Evolutionary conservation across 2,888 invertebrate genomes (phyloP).

Genomic region (Ophraella communa): DNA sequence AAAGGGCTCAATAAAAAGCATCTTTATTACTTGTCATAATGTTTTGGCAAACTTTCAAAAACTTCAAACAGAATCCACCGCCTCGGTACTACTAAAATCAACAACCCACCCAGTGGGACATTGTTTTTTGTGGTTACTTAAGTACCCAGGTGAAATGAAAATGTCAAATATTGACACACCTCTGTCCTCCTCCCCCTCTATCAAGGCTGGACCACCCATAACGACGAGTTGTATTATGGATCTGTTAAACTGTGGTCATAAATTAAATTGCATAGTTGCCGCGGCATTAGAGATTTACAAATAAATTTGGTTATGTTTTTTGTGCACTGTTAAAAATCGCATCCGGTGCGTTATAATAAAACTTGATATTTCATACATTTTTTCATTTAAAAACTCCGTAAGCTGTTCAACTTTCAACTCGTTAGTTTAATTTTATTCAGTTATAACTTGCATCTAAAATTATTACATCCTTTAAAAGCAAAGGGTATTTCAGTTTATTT

Average conservation of each 20-base stretch:
- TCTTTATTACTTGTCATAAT: conserved; percentile 12
- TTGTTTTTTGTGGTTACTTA: conserved; percentile 51
- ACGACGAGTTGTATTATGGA: conserved; percentile 36
- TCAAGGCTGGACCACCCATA: conserved; percentile 45
- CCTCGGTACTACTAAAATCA: conserved; percentile 27
- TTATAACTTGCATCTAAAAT: too few relatives aligned
- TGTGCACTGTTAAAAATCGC: too few relatives aligned
- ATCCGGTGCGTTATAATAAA: too few relatives aligned
- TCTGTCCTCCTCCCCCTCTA: conserved; percentile 43
- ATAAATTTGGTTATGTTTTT: neutral
- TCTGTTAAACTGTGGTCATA: neutral
- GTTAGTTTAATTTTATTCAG: too few relatives aligned
- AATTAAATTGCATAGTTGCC: neutral
- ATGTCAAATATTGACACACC: conserved; percentile 49
- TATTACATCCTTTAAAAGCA: too few relatives aligned
- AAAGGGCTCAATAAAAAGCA: neutral
- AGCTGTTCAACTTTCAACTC: too few relatives aligned
- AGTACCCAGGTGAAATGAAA: conserved; percentile 54
- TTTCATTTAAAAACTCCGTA: too few relatives aligned
- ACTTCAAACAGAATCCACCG: conserved; percentile 31
- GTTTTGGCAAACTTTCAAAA: conserved; percentile 16
- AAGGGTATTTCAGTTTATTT: too few relatives aligned
- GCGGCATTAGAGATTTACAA: neutral
- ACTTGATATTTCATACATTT: too few relatives aligned
- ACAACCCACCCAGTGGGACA: conserved; percentile 48